Evolutionary conservation across 2,797 vertebrate genomes (phyloP).

Genomic region (Sphenodon punctatus): DNA sequence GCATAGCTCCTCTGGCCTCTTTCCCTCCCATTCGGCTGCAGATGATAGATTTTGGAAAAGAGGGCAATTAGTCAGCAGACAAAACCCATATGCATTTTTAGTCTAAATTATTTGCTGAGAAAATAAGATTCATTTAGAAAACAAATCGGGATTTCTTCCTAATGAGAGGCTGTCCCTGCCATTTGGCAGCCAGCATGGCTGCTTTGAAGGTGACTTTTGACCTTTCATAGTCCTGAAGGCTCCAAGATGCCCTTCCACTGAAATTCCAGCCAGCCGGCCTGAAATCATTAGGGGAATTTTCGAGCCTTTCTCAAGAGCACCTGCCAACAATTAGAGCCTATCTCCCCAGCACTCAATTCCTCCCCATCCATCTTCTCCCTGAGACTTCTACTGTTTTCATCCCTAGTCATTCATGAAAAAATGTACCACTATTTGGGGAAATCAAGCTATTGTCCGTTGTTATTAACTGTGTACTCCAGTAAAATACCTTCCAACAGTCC

Average conservation of each 20-base stretch:
- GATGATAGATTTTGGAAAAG: not conserved
- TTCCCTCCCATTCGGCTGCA: not conserved
- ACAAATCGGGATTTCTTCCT: not conserved
- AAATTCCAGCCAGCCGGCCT: not conserved
- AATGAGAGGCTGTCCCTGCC: not conserved
- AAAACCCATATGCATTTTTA: not conserved
- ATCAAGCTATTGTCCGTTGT: not conserved
- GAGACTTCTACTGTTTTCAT: not conserved
- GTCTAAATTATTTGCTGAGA: not conserved
- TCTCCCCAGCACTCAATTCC: not conserved
- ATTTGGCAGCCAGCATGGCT: not conserved
- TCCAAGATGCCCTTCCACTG: not conserved
- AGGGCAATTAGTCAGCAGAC: not conserved
- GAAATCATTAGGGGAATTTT: slow-evolving; percentile 13
- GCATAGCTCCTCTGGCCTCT: not conserved
- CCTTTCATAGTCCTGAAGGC: not conserved
- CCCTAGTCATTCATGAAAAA: not conserved
- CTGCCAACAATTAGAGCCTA: slow-evolving; percentile 32
- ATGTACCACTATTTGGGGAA: not conserved
- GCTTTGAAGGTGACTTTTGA: slow-evolving; percentile 25
- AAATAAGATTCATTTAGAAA: not conserved
- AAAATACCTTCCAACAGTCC: too few species aligned
- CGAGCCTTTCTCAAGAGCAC: not conserved
- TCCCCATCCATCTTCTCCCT: not conserved
- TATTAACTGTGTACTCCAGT: not conserved